Conservation (phyloP, 1,140 invertebrate species). For the Neodiprion fabricii region DNA sequence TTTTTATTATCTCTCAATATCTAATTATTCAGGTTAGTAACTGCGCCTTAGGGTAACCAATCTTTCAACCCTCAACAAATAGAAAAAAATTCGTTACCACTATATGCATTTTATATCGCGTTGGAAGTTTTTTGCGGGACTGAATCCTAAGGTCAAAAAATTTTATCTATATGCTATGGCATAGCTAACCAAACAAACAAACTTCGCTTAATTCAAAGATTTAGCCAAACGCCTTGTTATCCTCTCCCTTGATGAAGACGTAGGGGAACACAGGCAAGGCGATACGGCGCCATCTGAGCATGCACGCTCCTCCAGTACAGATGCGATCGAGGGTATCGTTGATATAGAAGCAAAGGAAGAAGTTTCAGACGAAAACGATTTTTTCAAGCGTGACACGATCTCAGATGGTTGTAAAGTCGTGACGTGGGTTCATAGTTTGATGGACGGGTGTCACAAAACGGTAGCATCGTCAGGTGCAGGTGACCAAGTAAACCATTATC, state of each 20-base stretch:
- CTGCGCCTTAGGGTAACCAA: no score
- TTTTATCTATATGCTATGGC: conserved; percentile 1
- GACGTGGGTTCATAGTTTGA: background rate
- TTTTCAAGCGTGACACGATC: background rate
- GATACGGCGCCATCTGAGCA: background rate
- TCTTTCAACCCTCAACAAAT: no score
- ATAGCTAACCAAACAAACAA: background rate
- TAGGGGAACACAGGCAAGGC: background rate
- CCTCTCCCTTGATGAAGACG: background rate
- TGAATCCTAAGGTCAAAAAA: background rate
- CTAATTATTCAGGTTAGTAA: no score
- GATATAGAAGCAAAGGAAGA: background rate
- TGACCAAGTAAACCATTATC: conserved; percentile 8
- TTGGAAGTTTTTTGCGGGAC: background rate
- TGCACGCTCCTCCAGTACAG: background rate
- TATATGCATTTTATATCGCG: background rate
- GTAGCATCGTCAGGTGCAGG: background rate
- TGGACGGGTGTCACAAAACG: background rate
- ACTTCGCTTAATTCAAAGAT: background rate
- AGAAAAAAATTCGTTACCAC: no score
- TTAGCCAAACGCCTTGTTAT: background rate
- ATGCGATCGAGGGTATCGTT: background rate
- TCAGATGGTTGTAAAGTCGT: background rate
- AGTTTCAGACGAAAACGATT: background rate
- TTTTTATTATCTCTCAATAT: no score